These are phyloP conservation scores for Lumbricus terrestris DNA, from an alignment of 2,888 invertebrate genomes.

Conservation along the genomic window DNA sequence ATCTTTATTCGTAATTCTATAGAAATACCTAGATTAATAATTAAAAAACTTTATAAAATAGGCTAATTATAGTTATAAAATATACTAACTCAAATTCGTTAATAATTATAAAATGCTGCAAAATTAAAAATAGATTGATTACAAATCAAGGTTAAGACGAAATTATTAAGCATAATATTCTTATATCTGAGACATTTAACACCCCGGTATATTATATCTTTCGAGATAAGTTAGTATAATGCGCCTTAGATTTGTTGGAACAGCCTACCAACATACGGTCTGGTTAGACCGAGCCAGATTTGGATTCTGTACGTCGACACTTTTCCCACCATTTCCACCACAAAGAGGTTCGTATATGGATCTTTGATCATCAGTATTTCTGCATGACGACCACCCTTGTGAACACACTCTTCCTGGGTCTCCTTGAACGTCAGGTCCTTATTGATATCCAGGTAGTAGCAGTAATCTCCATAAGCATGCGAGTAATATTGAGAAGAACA, in stretches of 20 bases:
- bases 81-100: too few relatives aligned
- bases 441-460: constrained; percentile 13
- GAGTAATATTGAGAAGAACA: neutral
- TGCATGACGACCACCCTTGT: neutral
- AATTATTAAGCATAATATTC: too few relatives aligned
- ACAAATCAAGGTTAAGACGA: too few relatives aligned
- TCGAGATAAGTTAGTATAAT: neutral
- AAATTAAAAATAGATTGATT: too few relatives aligned
- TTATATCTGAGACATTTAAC: too few relatives aligned
- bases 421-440: neutral
- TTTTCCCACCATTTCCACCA: neutral
- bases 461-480: constrained; percentile 4
- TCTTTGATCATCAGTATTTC: neutral
- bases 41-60: too few relatives aligned
- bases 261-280: neutral
- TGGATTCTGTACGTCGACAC: neutral
- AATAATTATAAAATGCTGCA: too few relatives aligned
- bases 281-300: neutral
- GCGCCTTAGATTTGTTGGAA: neutral
- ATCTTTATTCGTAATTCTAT: too few relatives aligned
- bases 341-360: neutral
- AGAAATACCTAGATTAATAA: too few relatives aligned
- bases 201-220: too few relatives aligned
- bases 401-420: constrained; percentile 19
- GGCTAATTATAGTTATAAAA: too few relatives aligned